These are phyloP conservation scores for Thalassophryne amazonica DNA, from an alignment of 2,797 vertebrate species.

Conservation along the genomic window DNA sequence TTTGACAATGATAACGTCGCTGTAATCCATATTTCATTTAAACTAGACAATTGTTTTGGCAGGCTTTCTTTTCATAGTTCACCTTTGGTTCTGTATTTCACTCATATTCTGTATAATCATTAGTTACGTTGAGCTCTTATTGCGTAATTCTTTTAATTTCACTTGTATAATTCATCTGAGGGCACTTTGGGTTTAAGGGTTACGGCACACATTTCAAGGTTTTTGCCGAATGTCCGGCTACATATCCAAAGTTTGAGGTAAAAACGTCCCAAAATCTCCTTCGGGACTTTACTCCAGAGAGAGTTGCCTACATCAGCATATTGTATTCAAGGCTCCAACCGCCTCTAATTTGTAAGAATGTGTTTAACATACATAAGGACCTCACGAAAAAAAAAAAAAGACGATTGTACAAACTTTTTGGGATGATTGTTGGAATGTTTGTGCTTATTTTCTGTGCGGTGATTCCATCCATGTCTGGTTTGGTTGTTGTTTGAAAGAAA, in stretches of 20 bases:
- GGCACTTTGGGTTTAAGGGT: slow-evolving; percentile 22
- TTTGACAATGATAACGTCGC: slow-evolving; percentile 57
- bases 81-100: slow-evolving; percentile 61
- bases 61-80: slow-evolving; percentile 54
- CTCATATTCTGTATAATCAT: slow-evolving; percentile 64
- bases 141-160: slow-evolving; percentile 38
- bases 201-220: slow-evolving; percentile 3
- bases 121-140: slow-evolving; percentile 41
- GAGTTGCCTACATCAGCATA: slow-evolving; percentile 52
- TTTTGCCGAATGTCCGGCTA: slow-evolving; percentile 32
- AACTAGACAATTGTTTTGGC: slow-evolving; percentile 41
- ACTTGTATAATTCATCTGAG: slow-evolving; percentile 40
- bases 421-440: slow-evolving; percentile 35
- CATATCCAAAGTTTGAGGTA: slow-evolving; percentile 55
- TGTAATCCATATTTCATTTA: slow-evolving; percentile 68
- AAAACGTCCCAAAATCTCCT: slow-evolving; percentile 13
- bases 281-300: slow-evolving; percentile 15
- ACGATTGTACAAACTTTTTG: slow-evolving; percentile 50
- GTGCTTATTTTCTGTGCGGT: slow-evolving; percentile 45
- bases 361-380: slow-evolving; percentile 44
- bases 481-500: slow-evolving; percentile 37
- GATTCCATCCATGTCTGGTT: slow-evolving; percentile 46
- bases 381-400: slow-evolving; percentile 22
- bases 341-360: slow-evolving; percentile 60
- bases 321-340: slow-evolving; percentile 43